A percentile compares a stretch with the other conserved stretches of the same genome.
phyloP scores from a whole-genome alignment of 2,888 invertebrate species.

The Cantharis nigra region DNA sequence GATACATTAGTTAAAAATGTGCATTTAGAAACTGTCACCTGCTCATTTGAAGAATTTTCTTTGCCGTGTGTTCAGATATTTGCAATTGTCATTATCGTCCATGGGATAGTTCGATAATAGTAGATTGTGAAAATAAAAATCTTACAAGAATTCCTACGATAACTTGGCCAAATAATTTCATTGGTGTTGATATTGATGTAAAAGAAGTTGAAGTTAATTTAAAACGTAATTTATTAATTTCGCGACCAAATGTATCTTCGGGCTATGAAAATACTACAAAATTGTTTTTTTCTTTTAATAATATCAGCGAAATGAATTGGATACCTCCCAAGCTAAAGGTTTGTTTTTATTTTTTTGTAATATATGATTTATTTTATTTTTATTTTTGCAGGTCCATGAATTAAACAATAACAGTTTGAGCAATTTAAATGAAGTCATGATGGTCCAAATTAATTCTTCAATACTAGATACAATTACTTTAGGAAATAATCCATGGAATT shows the following conservation, averaged over 20 bases:
- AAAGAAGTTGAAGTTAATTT: constrained; percentile 40
- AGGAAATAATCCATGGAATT: constrained; percentile 63
- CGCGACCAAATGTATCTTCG: constrained; percentile 22
- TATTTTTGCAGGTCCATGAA: constrained; percentile 52
- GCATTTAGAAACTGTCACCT: constrained; percentile 56
- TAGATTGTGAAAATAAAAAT: constrained; percentile 61
- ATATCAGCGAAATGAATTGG: constrained; percentile 52
- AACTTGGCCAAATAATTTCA: constrained; percentile 5
- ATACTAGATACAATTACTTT: constrained; percentile 52
- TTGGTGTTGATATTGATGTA: constrained; percentile 22
- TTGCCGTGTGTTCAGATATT: constrained; percentile 55
- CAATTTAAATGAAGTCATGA: constrained; percentile 52
- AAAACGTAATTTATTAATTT: constrained; percentile 34
- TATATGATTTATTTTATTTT: not conserved
- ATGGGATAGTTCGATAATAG: constrained; percentile 55
- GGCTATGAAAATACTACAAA: constrained; percentile 59
- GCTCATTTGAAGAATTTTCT: constrained; percentile 40
- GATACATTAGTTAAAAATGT: constrained; percentile 46
- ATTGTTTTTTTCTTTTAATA: constrained; percentile 59
- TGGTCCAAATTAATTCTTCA: constrained; percentile 52
- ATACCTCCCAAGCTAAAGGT: constrained; percentile 57
- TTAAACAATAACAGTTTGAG: constrained; percentile 62
- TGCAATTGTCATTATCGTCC: constrained; percentile 48
- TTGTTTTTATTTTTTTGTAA: constrained; percentile 4
- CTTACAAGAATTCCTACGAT: constrained; percentile 55